phyloP scores from a whole-genome alignment of 1,140 invertebrate genomes.

The Cydia amplana region DNA sequence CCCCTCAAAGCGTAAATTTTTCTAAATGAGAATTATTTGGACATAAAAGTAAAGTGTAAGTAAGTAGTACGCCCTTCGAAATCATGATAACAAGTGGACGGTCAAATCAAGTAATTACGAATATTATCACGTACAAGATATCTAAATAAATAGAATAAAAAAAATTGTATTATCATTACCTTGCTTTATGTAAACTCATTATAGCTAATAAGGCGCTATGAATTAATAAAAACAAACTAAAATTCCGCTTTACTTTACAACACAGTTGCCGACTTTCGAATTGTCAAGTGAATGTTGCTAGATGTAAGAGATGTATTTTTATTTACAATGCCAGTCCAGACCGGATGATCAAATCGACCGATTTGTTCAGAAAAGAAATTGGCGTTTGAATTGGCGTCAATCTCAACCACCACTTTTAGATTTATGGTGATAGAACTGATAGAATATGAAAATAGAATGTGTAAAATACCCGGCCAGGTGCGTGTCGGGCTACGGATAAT shows the following conservation, averaged over 20 bases:
- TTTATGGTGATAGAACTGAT: no score
- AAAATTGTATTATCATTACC: conserved; percentile 47
- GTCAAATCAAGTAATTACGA: neutral
- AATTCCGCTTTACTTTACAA: neutral
- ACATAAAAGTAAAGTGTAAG: neutral
- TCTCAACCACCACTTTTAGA: no score
- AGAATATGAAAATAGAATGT: no score
- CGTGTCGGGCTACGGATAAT: neutral
- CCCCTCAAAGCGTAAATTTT: neutral
- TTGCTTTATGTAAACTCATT: conserved; percentile 70
- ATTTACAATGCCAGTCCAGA: no score
- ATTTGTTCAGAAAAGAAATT: no score
- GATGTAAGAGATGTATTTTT: no score
- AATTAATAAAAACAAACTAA: neutral
- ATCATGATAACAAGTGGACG: neutral
- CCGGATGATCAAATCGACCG: no score
- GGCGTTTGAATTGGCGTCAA: no score
- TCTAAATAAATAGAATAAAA: neutral
- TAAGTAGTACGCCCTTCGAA: conserved; percentile 3
- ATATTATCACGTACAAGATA: neutral
- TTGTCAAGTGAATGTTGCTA: no score
- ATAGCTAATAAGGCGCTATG: neutral
- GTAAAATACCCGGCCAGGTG: neutral
- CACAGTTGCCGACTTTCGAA: neutral
- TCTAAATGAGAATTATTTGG: neutral